These are phyloP conservation scores for Nowickia ferox DNA, from an alignment of 2,888 invertebrate species.

Conservation along the genomic window DNA sequence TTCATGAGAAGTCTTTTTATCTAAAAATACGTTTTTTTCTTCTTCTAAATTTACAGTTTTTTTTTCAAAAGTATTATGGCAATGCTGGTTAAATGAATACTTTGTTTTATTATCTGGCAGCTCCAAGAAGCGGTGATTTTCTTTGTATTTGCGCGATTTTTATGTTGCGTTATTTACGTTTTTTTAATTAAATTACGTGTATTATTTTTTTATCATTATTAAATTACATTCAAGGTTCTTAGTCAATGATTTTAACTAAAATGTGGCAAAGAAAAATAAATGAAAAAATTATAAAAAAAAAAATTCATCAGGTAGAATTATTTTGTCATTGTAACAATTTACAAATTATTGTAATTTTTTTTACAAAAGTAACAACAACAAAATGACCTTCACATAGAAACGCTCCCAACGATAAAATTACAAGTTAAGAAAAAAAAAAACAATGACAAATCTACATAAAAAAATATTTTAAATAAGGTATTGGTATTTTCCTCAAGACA, in stretches of 20 bases:
- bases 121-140: neutral
- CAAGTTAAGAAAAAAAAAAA: constrained; percentile 46
- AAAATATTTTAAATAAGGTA: constrained; percentile 14
- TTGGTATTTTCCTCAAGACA: too few relatives aligned
- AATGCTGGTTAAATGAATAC: too few relatives aligned
- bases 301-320: constrained; percentile 73
- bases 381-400: constrained; percentile 79
- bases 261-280: constrained; percentile 33
- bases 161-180: neutral
- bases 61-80: too few relatives aligned
- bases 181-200: constrained; percentile 30
- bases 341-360: constrained; percentile 72
- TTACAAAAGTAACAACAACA: constrained; percentile 35
- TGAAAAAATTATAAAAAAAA: constrained; percentile 1
- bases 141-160: neutral
- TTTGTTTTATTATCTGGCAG: neutral
- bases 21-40: too few relatives aligned
- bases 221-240: constrained; percentile 33
- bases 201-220: constrained; percentile 5
- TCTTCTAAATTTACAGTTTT: too few relatives aligned
- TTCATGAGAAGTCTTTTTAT: too few relatives aligned
- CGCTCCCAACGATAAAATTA: constrained; percentile 82
- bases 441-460: constrained; percentile 19
- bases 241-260: constrained; percentile 19
- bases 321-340: constrained; percentile 78